A percentile compares a stretch with the other conserved stretches of the same genome.
These are phyloP conservation scores for Calycopis cecrops DNA, from an alignment of 1,140 invertebrate species.

Conservation along the genomic window DNA sequence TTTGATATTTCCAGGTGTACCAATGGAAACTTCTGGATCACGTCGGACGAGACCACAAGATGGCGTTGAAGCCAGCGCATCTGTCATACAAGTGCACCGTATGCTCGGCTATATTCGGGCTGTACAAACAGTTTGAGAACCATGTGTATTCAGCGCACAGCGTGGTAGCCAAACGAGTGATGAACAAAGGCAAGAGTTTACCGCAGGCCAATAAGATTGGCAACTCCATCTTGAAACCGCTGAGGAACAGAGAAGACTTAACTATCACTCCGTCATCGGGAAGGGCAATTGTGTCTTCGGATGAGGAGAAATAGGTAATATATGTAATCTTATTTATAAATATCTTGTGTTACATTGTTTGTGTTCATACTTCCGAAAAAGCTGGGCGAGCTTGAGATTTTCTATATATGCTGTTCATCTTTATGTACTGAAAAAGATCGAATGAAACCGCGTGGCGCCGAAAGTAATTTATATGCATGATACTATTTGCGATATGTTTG, in stretches of 20 bases:
- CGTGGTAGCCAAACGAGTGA: conserved; percentile 86
- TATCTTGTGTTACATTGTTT: no score
- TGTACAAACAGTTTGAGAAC: conserved; percentile 96
- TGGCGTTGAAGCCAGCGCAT: conserved; percentile 93
- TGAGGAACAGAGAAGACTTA: conserved; percentile 93
- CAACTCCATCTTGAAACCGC: conserved; percentile 81
- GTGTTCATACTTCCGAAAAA: no score
- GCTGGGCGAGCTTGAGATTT: no score
- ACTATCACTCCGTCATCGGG: conserved; percentile 91
- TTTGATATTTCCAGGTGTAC: neutral
- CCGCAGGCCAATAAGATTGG: conserved; percentile 38
- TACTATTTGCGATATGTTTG: no score
- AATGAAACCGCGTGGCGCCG: no score
- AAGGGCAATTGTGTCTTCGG: conserved; percentile 24
- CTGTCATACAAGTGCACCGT: conserved; percentile 96
- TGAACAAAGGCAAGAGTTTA: conserved; percentile 81
- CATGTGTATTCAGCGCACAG: conserved; percentile 95
- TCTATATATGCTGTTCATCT: no score
- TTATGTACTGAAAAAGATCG: no score
- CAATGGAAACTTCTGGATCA: conserved; percentile 92
- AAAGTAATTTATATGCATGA: no score
- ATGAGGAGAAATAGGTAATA: conserved; percentile 28
- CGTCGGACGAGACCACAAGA: conserved; percentile 91
- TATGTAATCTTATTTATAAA: no score
- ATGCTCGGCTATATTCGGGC: conserved; percentile 91